phyloP scores from a whole-genome alignment of 2,888 invertebrate species.

The Lasioglossum leucozonium region DNA sequence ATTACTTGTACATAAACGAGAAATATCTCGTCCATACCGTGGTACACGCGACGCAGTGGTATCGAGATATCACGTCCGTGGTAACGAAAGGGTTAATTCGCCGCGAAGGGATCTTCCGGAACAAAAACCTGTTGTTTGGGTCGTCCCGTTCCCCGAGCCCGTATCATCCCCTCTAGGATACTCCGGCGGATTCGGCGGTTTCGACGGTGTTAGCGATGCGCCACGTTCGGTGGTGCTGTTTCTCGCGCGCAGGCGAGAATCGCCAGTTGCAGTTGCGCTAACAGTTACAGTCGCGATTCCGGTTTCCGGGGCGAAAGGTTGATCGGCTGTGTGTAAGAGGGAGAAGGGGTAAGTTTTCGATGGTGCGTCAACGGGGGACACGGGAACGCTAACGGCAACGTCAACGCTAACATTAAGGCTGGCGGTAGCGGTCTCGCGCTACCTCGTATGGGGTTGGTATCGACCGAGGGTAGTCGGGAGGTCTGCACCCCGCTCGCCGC shows the following conservation, averaged over 20 bases:
- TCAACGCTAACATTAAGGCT: not conserved
- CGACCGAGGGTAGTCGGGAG: slow-evolving; percentile 69
- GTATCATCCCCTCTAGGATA: not conserved
- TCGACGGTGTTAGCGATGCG: not conserved
- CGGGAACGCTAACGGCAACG: too few relatives aligned
- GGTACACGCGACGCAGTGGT: too few relatives aligned
- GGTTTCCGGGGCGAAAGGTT: not conserved
- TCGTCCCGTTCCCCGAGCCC: not conserved
- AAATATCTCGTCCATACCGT: too few relatives aligned
- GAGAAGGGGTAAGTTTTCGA: slow-evolving; percentile 33
- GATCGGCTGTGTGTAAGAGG: slow-evolving; percentile 18
- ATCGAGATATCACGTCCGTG: too few relatives aligned
- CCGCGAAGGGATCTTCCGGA: not conserved
- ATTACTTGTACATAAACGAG: too few relatives aligned
- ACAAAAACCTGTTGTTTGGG: not conserved
- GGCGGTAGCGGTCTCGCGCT: not conserved
- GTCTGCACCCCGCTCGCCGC: not conserved
- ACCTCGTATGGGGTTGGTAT: slow-evolving; percentile 75
- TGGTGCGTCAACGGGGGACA: slow-evolving; percentile 28
- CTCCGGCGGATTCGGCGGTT: not conserved
- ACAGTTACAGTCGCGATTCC: not conserved
- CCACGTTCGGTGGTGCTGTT: not conserved
- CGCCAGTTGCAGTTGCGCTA: not conserved
- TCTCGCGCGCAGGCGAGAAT: not conserved
- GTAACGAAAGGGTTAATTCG: not conserved